Percentiles rank a stretch among this genome's conserved stretches.
Conservation (phyloP, 2,797 vertebrate species). For the Poecilia wingei region DNA sequence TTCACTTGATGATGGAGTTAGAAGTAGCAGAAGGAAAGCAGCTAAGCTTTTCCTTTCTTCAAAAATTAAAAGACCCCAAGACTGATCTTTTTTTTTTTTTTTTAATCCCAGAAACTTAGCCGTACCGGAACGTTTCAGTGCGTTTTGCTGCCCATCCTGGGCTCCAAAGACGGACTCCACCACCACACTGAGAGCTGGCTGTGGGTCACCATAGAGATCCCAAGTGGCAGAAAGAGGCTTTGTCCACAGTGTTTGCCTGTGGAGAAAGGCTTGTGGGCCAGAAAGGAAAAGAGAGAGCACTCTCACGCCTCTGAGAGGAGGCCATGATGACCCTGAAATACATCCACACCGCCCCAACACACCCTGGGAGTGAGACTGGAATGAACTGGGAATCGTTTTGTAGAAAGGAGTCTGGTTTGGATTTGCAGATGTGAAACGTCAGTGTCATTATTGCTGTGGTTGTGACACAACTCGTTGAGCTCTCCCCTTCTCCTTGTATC, state of each 20-base stretch:
- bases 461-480: background rate
- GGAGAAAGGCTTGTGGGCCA: conserved; percentile 47
- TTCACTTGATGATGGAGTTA: conserved; percentile 29
- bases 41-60: conserved; percentile 3
- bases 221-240: conserved; percentile 67
- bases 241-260: conserved; percentile 67
- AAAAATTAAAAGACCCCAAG: background rate
- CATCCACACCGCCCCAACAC: conserved; percentile 33
- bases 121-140: conserved; percentile 37
- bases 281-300: conserved; percentile 51
- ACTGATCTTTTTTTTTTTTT: background rate
- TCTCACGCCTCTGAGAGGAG: conserved; percentile 64
- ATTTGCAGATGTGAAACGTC: background rate
- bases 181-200: conserved; percentile 27
- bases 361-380: conserved; percentile 16
- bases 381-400: background rate
- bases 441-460: background rate
- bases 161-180: conserved; percentile 16
- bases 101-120: background rate
- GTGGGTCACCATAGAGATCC: conserved; percentile 64
- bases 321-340: conserved; percentile 62
- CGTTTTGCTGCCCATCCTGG: conserved; percentile 41
- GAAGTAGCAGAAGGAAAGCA: conserved; percentile 4
- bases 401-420: background rate
- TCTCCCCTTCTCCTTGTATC: background rate